Base-by-base conservation (phyloP, 2,113 vertebrate species). In the Tragelaphus strepsiceros region DNA sequence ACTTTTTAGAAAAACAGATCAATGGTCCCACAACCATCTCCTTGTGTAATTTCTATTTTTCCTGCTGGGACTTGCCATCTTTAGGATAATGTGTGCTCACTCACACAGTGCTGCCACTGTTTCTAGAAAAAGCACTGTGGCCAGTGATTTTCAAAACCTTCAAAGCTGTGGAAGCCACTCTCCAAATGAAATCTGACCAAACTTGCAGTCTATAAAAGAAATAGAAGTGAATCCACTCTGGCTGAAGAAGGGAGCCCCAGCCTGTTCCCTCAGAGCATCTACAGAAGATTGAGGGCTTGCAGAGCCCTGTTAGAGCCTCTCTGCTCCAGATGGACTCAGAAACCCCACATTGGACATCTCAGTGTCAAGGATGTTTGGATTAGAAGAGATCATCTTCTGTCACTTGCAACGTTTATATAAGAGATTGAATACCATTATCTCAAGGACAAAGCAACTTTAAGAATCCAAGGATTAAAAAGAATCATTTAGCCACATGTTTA, bases 1-100 rank as follows among this genome's bases (percentile, higher is more conserved):
- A 35, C 11, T 67, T 90, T 80, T 80, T 84, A n/a, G 71, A 28
- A 89, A 93, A 92, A 74, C 46, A 92, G 24, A 13, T 56, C 39
- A 28, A 2, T 28, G 0, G 10, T 39, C 53, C 59, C 67, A 91
- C 54, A 32, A 17, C 5, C 84, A 67, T 54, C 46, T 53, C n/a
- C 5, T 26, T 43, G 4, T 43, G 71, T 10, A 51, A 74, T 83
- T 67, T 39, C 24, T 19, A 11, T 17, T 54, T 22, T 71, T n/a
- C 14, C 6, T 8, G 0, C 7, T 19, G 26, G 10, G 2, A 21
- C 7, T 74, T 59, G 43, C 30, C 17, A 1, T 86, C 16, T 19
- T 93, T 67, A 82, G 84, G 26, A 30, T 24, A 46, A 71, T 2
- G 2, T n/a, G 39, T 24, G 30, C 15, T 12, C 43, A 12, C 16